Base-by-base conservation (phyloP, 1,140 invertebrate species). In the Holotrichia oblita region DNA sequence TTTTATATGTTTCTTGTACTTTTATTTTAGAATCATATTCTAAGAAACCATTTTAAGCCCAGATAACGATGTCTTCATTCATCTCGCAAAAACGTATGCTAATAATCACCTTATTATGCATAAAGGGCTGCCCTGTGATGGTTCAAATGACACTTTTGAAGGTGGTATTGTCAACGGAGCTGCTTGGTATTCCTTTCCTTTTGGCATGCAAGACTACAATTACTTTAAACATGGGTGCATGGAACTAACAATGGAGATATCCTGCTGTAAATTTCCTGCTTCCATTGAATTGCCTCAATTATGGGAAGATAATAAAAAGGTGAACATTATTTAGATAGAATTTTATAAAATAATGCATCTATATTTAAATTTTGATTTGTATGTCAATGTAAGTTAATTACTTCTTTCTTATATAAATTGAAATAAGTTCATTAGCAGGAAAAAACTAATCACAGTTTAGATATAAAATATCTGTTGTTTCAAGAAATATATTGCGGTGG, bases 131-230 rank as follows among this genome's bases (percentile, higher is more conserved):
- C 85, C 85, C 0, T 91, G 89, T 82, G 81, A 87, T 34, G 81
- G 83, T n/a, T 78, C 48, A 40, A 78, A 79, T 77, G 77, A 76
- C 14, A 27, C 81, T 7, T 91, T 91, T 81, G 74, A 82, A 24
- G 88, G 89, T 81, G 91, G 91, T 14, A 91, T 90, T 40, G 91
- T 89, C 3, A 92, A 92, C 83, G 91, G 91, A 55, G 91, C 91
- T 73, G 55, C 12, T 42, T 72, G 69, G 69, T 78, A 48, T 55
- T 64, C 73, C 64, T 80, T 82, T 81, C 20, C 73, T 81, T 83
- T 87, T 82, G 86, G 91, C 20, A 92, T 92, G 90, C 92, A 92
- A 85, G 92, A 93, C 83, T 93, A 92, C 84, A 93, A 92, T 84
- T 93, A 93, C 83, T 83, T 91, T 34, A 85, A 88, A 77, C 90